Evolutionary conservation across 2,888 invertebrate genomes (phyloP).

Genomic region (Adineta ricciae): DNA sequence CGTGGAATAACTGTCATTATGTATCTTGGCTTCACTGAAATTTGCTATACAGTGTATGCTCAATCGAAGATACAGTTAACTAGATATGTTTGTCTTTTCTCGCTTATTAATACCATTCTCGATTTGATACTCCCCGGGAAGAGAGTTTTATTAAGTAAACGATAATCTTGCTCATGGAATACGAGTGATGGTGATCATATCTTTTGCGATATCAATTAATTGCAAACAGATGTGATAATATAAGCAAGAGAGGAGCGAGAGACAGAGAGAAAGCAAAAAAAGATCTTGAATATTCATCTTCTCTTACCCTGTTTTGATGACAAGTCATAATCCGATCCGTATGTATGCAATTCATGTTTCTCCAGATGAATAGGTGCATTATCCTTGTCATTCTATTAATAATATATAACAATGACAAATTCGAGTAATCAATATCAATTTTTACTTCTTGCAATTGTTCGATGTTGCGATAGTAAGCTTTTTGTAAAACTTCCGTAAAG

Average conservation of each 20-base stretch:
- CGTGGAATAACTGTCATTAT: neutral
- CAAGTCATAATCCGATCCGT: constrained; percentile 20
- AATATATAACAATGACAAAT: neutral
- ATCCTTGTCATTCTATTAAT: neutral
- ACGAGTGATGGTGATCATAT: neutral
- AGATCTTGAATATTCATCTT: neutral
- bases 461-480: neutral
- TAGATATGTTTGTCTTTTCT: neutral
- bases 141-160: neutral
- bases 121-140: neutral
- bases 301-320: neutral
- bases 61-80: neutral
- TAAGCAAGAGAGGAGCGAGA: neutral
- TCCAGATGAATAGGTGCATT: constrained; percentile 11
- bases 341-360: neutral
- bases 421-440: neutral
- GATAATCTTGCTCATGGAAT: neutral
- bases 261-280: too few species aligned
- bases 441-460: neutral
- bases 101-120: neutral
- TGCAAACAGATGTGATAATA: neutral
- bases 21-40: neutral
- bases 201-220: neutral
- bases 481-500: constrained; percentile 16
- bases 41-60: neutral